Base-by-base conservation (phyloP, 2,888 invertebrate species). In the Zeuzera pyrina region DNA sequence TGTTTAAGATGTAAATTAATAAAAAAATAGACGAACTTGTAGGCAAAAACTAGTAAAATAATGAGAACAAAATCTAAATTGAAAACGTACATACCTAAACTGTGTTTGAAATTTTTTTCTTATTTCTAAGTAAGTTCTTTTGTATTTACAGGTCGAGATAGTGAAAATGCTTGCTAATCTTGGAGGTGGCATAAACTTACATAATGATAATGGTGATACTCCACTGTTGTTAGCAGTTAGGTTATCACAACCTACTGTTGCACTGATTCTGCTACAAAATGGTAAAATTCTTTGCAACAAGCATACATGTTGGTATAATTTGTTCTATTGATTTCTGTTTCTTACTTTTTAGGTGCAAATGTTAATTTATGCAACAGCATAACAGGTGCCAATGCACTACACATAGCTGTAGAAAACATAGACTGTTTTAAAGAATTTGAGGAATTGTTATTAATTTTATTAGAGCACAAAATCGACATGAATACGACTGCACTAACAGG, bases 151-250 rank as follows among this genome's bases (percentile, higher is more conserved):
- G 81, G 65, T 77, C 30, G 84, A 85, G 39, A 86, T 89, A 41
- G 86, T 86, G 1, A 68, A 70, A 49, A 63, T 87, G 58, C 67
- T 90, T 15, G 68, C 86, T 3, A 49, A 56, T 34, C 65, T 76
- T 29, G 85, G 87, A 33, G 87, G 88, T 2, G 85, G 87, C 38
- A 73, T 90, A 30, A 89, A 89, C 67, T 66, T 88, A 29, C 81
- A 86, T 42, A 88, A 89, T 59, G 86, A 87, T 42, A 85, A 81
- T 49, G 91, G 91, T 2, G 88, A 89, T 39, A 90, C 91, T 0
- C 90, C 92, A 0, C 59, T 92, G 29, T 84, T 91, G 45, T 57
- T 89, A 12, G 88, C 92, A 3, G 84, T 57, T 3, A 64, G 83
- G 29, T 52, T 78, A 26, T 76, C 78, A 2, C 81, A 83, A 41